Percentiles rank a stretch among this genome's conserved stretches.
These are phyloP conservation scores for Gallinago paraguaiae DNA, from an alignment of 2,113 vertebrate species.

Conservation along the genomic window DNA sequence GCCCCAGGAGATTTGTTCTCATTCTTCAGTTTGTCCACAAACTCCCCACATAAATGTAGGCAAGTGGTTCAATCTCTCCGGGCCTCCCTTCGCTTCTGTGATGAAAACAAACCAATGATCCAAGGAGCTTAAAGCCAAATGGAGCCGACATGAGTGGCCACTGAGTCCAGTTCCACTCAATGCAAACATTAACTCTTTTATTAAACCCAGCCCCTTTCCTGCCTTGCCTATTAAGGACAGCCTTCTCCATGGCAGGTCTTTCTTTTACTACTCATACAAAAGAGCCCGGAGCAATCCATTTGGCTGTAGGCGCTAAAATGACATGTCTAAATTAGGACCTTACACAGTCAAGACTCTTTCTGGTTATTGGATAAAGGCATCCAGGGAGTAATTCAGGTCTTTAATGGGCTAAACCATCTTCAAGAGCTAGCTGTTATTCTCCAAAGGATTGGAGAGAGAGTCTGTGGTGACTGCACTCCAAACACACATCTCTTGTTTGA, in stretches of 20 bases:
- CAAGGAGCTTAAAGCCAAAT: not conserved
- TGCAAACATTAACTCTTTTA: not conserved
- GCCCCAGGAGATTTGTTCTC: not conserved
- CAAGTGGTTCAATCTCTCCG: not conserved
- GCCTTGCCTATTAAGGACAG: not conserved
- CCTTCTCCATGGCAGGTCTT: not conserved
- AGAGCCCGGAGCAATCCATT: not conserved
- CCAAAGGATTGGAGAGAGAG: not conserved
- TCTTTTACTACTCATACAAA: not conserved
- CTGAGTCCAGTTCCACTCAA: not conserved
- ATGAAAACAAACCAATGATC: not conserved
- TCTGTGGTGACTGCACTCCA: not conserved
- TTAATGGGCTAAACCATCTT: not conserved
- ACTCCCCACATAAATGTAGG: not conserved
- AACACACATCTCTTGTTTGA: not conserved
- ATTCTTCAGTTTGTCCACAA: not conserved
- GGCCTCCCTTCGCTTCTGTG: not conserved
- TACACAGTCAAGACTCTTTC: not conserved
- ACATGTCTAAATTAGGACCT: not conserved
- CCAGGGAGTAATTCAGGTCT: not conserved
- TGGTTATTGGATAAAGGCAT: not conserved
- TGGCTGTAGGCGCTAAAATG: not conserved
- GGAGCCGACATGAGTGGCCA: not conserved
- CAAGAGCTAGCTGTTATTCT: not conserved
- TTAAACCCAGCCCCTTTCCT: not conserved